A percentile compares a stretch with the other conserved stretches of the same genome.
These are phyloP conservation scores for Rhinoderma darwinii DNA, from an alignment of 2,113 vertebrate genomes.

Conservation along the genomic window DNA sequence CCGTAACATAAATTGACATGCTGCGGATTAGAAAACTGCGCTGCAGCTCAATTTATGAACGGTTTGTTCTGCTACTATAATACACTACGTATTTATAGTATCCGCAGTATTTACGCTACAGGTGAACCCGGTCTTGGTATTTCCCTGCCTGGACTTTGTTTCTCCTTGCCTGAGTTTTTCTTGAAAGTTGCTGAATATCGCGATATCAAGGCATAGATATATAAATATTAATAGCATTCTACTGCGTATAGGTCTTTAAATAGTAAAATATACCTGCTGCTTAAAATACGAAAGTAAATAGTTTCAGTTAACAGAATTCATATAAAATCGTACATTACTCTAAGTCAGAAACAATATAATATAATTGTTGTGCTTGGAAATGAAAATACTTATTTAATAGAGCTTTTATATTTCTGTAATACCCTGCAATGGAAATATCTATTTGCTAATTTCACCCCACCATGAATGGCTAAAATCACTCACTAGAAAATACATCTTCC, in stretches of 20 bases:
- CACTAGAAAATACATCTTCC: neutral
- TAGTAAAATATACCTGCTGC: neutral
- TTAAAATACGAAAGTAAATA: neutral
- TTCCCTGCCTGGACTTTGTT: neutral
- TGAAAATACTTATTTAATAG: conserved; percentile 19
- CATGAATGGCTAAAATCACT: conserved; percentile 3
- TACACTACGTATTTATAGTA: no score
- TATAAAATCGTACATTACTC: neutral
- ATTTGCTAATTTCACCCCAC: neutral
- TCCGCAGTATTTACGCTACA: no score
- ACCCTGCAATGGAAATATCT: neutral
- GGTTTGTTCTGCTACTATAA: no score
- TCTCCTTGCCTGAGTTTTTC: neutral
- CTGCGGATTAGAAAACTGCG: no score
- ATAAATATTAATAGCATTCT: neutral
- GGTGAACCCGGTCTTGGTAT: no score
- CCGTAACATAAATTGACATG: no score
- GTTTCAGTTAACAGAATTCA: neutral
- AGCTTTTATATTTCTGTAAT: neutral
- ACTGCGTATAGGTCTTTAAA: neutral
- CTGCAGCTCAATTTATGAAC: no score
- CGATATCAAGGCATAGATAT: neutral
- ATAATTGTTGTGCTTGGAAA: conserved; percentile 10
- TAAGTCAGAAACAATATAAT: neutral
- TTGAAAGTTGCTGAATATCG: no score